Conservation (phyloP, 1,140 invertebrate genomes). For the Cyclargus thomasi region DNA sequence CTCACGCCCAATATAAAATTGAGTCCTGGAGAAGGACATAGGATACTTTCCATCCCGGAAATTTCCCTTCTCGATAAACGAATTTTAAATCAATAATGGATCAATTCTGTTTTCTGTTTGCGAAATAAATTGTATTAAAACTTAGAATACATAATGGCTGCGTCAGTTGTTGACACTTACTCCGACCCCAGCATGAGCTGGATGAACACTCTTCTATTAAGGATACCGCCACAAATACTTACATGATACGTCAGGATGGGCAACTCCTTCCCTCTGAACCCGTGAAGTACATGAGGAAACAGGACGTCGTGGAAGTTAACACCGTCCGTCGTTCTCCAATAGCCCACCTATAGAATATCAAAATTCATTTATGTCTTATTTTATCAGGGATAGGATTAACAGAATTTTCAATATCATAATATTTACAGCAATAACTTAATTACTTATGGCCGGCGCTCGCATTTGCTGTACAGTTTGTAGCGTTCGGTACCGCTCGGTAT, state of each 20-base stretch:
- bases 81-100: too few species aligned
- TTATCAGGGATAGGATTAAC: too few species aligned
- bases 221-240: slow-evolving; percentile 38
- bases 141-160: slow-evolving; percentile 41
- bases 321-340: slow-evolving; percentile 83
- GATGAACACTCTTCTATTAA: slow-evolving; percentile 78
- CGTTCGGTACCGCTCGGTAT: too few species aligned
- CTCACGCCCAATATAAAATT: too few species aligned
- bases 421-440: too few species aligned
- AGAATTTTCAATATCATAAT: too few species aligned
- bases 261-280: slow-evolving; percentile 84
- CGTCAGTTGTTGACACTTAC: slow-evolving; percentile 56
- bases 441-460: too few species aligned
- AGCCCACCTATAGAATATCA: slow-evolving; percentile 82
- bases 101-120: slow-evolving; percentile 25
- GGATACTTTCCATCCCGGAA: too few species aligned
- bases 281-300: slow-evolving; percentile 86
- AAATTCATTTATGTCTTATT: neutral
- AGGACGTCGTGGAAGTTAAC: slow-evolving; percentile 80
- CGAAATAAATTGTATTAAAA: neutral
- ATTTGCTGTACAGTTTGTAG: too few species aligned
- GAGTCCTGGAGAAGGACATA: too few species aligned
- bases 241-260: slow-evolving; percentile 83
- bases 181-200: slow-evolving; percentile 75
- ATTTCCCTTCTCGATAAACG: too few species aligned